Base-by-base conservation (phyloP, 1,140 invertebrate genomes). In the Propsilocerus akamusi region DNA sequence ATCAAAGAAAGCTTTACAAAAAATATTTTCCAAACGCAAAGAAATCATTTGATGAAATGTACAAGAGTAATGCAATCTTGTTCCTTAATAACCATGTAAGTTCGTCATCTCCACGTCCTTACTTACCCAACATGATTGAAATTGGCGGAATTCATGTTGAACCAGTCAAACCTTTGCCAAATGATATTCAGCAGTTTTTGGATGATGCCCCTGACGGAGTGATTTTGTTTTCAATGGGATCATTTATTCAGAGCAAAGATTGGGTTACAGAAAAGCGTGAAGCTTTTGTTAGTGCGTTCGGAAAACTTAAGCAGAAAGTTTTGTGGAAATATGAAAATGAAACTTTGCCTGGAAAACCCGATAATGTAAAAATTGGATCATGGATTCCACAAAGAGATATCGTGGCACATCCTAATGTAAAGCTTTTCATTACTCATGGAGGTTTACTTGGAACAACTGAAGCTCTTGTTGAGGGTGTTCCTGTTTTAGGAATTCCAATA, bases 301-400 rank as follows among this genome's bases (percentile, higher is more conserved):
- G 52, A 3, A 59, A 62, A 8, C 54, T 82, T 0, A 76, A 76
- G 20, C 70, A 76, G 30, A 73, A 69, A 26, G 68, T 82, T 0
- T 53, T 83, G 0, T 80, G 76, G 78, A 83, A 83, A 58, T 83
- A 72, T 67, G 78, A 81, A 58, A 68, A 68, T 4, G 69, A 74
- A 2, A 56, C 59, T 24, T 53, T 77, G 2, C 61, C 69, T 0
- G 61, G 62, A 2, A 69, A 73, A 52, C 68, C 77, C 0, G 53
- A 63, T 0, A 85, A 85, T 65, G 65, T 86, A 0, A 67, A 74
- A 48, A 58, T 78, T 2, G 67, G 63, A 25, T 73, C 73, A 32
- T 85, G 82, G 81, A 59, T 83, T 3, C 81, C 80, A 0, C 81
- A 86, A 56, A 74, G 73, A 50, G 80, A 81, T 56, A 67, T 83